Base-by-base conservation (phyloP, 92 coral and sea anemone genomes). In the Anthopleura xanthogrammica region DNA sequence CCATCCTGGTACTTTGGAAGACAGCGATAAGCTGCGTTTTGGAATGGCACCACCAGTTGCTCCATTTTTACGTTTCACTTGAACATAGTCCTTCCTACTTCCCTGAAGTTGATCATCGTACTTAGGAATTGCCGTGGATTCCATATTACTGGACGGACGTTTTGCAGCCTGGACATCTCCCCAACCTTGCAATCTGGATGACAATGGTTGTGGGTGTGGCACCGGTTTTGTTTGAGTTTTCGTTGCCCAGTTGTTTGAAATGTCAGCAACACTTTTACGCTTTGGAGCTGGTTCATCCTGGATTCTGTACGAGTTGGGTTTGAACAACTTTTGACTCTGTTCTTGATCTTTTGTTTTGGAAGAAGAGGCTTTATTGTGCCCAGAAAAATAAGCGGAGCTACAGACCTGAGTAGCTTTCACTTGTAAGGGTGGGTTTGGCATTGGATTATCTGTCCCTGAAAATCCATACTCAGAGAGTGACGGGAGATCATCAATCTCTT, bases 381-480 rank as follows among this genome's bases (percentile, higher is more conserved):
- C 17, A 12, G 74, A 23, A 68, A 68, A 68, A 13, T 68, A 12
- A 13, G 16, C 42, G 41, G 74, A 68, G 20, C 4, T 68, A 36
- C 36, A 7, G 41, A 46, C 41, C 41, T 8, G 74, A 68, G 17
- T 12, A 23, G 41, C 36, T 68, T 68, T 36, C 42, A 12, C 42
- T 36, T 68, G 74, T 11, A 12, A 68, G 5, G 80, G 3, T 52
- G 60, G 22, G 22, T 60, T 79, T 14, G 82, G 54, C 82, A 23
- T 79, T 79, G 70, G 72, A 24, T 56, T 52, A 57, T 65, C 23
- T 12, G 52, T 48, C n/a, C 80, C 72, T 19, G 83, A 85, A 54
- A 85, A 7, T 41, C 83, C 83, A 39, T 42, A 78, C 42, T 85
- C 88, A 24, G 52, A 68, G 7, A 85, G 58, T 7, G 88, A 85